These are phyloP conservation scores for Daptonema setosum DNA, from an alignment of 2,888 invertebrate species.

Conservation along the genomic window DNA sequence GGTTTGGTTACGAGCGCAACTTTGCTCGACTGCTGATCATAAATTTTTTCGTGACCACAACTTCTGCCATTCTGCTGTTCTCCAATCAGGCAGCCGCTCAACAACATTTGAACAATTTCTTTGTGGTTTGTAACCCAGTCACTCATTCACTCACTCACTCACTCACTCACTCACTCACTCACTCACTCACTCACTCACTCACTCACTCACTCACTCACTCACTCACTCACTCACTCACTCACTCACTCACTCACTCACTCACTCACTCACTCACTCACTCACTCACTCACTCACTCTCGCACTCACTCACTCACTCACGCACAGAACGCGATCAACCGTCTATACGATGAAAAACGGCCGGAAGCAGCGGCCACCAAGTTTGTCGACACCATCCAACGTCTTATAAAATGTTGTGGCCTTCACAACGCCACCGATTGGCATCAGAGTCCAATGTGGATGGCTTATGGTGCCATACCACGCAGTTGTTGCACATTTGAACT, in stretches of 20 bases:
- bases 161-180: no score
- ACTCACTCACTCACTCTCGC: no score
- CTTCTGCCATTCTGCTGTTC: not conserved
- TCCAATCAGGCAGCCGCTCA: not conserved
- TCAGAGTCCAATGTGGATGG: no score
- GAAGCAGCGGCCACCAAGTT: not conserved
- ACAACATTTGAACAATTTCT: not conserved
- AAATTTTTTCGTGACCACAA: not conserved
- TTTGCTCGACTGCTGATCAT: not conserved
- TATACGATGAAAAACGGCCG: not conserved
- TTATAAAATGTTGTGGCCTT: not conserved
- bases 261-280: no score
- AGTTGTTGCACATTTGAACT: no score
- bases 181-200: no score
- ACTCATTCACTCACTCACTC: no score
- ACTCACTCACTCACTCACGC: not conserved
- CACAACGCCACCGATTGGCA: not conserved
- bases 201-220: no score
- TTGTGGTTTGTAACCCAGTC: not conserved
- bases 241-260: no score
- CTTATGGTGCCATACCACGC: no score
- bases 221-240: no score
- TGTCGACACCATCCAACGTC: not conserved
- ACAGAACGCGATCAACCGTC: not conserved
- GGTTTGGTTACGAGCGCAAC: conserved; percentile 1